Evolutionary conservation across 2,888 invertebrate genomes (phyloP), one percentile per base, ranked within the genome.

Genomic region (Calameuta idolon): DNA sequence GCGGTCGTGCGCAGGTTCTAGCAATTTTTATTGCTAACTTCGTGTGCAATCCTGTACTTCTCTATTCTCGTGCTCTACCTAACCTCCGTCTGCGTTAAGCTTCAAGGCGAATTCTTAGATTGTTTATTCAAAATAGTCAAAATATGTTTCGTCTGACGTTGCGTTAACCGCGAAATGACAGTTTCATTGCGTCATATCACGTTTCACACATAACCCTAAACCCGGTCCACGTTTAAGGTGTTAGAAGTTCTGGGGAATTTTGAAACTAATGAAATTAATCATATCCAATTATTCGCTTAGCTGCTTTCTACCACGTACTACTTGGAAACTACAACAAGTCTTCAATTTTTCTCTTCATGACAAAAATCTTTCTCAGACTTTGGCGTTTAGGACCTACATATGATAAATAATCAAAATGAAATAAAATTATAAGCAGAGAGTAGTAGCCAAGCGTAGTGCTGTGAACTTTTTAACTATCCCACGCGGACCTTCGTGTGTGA

Each of bases 281-380:
- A 15, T 12, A 1, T 15, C 12, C 12, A 12, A 37, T 37, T 12
- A 4, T 15, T 37, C 15, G 4, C 37, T 12, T 4, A 4, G 37
- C 4, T 12, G 35, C 12, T 35, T 35, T 37, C 15, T 37, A 12
- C 37, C 4, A 12, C 4, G 12, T 12, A 4, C 37, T 76, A 68
- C 40, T 31, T 15, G 74, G 68, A 35, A 12, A 23, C 69, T 34
- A 37, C 12, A 69, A 9, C 11, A 35, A 35, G 12, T 35, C 12
- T 3, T 12, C 0, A 35, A 34, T 34, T 34, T 69, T 74, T 40
- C 55, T 9, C 35, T 76, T 34, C 34, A 34, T n/a, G 11, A 40
- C 23, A 55, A 76, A 40, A 71, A 31, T 11, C n/a, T 31, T 68
- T 5, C 40, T 79, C n/a, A 73, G 68, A 77, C 34, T 30, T 34